phyloP scores from a whole-genome alignment of 2,888 invertebrate genomes.

The Monoplex corrugatus region DNA sequence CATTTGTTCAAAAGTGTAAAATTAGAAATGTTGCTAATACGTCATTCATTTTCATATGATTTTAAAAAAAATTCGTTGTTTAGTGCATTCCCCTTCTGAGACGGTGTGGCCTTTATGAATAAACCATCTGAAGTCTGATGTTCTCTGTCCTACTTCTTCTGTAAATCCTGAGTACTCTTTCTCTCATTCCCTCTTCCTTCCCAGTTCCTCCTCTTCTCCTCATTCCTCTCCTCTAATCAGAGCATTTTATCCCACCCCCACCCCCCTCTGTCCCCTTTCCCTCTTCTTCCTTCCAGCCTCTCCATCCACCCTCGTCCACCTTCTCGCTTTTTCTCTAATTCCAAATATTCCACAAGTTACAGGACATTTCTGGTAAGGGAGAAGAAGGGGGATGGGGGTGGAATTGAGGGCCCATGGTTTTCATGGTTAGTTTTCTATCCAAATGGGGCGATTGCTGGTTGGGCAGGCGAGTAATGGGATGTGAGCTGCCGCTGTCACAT shows the following conservation, averaged over 20 bases:
- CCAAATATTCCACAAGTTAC: not conserved
- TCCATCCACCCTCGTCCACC: not conserved
- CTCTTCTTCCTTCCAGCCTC: not conserved
- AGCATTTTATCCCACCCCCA: not conserved
- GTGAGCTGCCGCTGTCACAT: constrained; percentile 2
- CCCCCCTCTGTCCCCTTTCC: not conserved
- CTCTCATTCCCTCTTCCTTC: not conserved
- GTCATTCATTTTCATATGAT: too few species aligned
- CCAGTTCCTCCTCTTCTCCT: not conserved
- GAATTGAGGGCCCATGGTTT: too few species aligned
- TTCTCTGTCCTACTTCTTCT: too few species aligned
- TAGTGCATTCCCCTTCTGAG: too few species aligned
- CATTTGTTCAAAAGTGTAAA: too few species aligned
- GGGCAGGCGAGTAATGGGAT: not conserved
- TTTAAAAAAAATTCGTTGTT: too few species aligned
- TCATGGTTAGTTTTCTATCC: not conserved
- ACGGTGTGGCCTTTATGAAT: too few species aligned
- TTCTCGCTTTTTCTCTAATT: not conserved
- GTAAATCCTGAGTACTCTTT: too few species aligned
- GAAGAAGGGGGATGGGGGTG: too few species aligned
- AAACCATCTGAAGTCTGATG: too few species aligned
- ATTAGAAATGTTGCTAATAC: too few species aligned
- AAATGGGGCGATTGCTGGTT: not conserved
- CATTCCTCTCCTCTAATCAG: not conserved
- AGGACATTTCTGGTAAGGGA: too few species aligned